Evolutionary conservation across 2,113 vertebrate genomes (phyloP).

Genomic region (Ameiurus melas): DNA sequence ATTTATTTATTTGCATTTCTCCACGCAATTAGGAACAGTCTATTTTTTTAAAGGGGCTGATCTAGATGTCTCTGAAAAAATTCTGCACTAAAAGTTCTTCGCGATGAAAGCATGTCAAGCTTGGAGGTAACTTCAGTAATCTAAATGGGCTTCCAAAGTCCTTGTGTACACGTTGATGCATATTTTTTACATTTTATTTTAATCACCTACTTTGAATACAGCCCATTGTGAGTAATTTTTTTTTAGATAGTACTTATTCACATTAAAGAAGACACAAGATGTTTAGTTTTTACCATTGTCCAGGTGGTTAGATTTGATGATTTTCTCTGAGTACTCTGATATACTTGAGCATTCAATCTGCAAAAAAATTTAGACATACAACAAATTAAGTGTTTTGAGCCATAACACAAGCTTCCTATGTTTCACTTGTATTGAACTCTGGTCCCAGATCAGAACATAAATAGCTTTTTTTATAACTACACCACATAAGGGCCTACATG

Average conservation of each 20-base stretch:
- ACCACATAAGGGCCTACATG: background rate
- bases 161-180: background rate
- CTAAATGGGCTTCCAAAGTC: background rate
- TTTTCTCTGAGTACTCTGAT: constrained; percentile 98
- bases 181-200: background rate
- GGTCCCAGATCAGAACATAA: background rate
- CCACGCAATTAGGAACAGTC: background rate
- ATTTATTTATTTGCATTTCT: background rate
- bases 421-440: background rate
- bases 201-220: background rate
- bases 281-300: constrained; percentile 85
- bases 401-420: background rate
- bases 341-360: constrained; percentile 99
- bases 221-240: background rate
- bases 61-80: background rate
- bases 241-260: background rate
- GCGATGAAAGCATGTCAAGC: background rate
- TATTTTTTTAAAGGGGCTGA: background rate
- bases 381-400: background rate
- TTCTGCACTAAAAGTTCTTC: background rate
- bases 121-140: background rate
- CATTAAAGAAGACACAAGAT: background rate
- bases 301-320: constrained; percentile 95
- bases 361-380: constrained; percentile 48
- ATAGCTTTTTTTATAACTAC: background rate